phyloP scores from a whole-genome alignment of 2,888 invertebrate species.

The Erebia ligea region DNA sequence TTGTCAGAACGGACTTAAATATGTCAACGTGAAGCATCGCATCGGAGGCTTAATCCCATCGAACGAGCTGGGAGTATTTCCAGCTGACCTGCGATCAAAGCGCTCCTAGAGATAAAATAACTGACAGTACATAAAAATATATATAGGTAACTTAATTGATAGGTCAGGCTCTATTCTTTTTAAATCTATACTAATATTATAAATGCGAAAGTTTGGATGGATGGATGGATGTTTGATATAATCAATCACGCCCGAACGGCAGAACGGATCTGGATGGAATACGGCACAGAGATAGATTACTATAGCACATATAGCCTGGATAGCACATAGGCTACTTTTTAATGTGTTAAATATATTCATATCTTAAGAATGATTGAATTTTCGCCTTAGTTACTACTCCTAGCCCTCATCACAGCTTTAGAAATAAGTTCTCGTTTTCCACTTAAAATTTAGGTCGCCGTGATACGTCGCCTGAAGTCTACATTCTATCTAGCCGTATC shows the following conservation, averaged over 20 bases:
- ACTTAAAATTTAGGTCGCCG: constrained; percentile 28
- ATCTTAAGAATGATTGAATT: constrained; percentile 5
- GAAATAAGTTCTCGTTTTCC: constrained; percentile 32
- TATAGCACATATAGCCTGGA: too few relatives aligned
- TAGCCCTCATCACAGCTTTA: constrained; percentile 21
- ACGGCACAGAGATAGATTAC: too few relatives aligned
- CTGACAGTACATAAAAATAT: too few relatives aligned
- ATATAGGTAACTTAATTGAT: too few relatives aligned
- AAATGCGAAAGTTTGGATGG: neutral
- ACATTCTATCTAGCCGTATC: constrained; percentile 29
- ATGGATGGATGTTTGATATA: too few relatives aligned
- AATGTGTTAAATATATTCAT: constrained; percentile 16
- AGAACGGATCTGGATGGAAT: too few relatives aligned
- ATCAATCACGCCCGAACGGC: too few relatives aligned
- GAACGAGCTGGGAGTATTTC: constrained; percentile 25
- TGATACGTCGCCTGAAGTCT: constrained; percentile 30
- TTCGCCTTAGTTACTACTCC: constrained; percentile 9
- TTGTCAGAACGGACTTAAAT: constrained; percentile 33
- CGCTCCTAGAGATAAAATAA: too few relatives aligned
- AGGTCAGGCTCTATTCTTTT: neutral
- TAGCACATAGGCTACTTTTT: too few relatives aligned
- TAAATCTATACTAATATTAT: neutral
- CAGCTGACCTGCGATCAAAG: constrained; percentile 1
- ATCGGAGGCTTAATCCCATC: too few relatives aligned
- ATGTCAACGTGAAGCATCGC: constrained; percentile 17